Evolutionary conservation across 1,140 invertebrate genomes (phyloP).

Genomic region (Pseudachorutes palmiensis): DNA sequence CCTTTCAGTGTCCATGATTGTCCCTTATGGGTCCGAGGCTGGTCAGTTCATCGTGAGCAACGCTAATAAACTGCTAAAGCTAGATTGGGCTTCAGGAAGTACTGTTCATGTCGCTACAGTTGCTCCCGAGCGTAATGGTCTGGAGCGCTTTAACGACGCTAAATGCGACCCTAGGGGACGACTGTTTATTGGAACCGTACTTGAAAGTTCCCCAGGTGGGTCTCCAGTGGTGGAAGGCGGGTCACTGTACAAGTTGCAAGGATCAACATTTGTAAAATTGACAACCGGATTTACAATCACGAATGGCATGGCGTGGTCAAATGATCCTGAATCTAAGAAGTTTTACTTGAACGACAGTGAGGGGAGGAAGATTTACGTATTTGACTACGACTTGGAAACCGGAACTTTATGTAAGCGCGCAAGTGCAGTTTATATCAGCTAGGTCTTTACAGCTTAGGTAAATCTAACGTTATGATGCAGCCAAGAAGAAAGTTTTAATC

Average conservation of each 20-base stretch:
- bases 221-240: not conserved
- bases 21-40: slow-evolving; percentile 14
- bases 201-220: slow-evolving; percentile 6
- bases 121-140: not conserved
- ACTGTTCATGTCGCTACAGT: slow-evolving; percentile 6
- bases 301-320: slow-evolving; percentile 26
- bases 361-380: slow-evolving; percentile 23
- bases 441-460: not conserved
- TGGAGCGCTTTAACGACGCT: slow-evolving; percentile 24
- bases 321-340: slow-evolving; percentile 17
- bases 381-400: slow-evolving; percentile 25
- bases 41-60: slow-evolving; percentile 11
- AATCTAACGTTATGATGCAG: slow-evolving; percentile 4
- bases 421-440: not conserved
- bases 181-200: slow-evolving; percentile 20
- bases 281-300: slow-evolving; percentile 11
- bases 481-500: slow-evolving; percentile 18
- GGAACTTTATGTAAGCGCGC: slow-evolving; percentile 17
- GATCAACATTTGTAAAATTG: not conserved
- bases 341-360: slow-evolving; percentile 26
- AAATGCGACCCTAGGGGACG: slow-evolving; percentile 20
- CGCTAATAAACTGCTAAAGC: slow-evolving; percentile 9
- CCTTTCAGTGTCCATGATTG: slow-evolving; percentile 11
- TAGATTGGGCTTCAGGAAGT: slow-evolving; percentile 7
- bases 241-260: slow-evolving; percentile 15